These are phyloP conservation scores for Oryctes rhinoceros DNA, from an alignment of 1,140 invertebrate species.

Conservation along the genomic window DNA sequence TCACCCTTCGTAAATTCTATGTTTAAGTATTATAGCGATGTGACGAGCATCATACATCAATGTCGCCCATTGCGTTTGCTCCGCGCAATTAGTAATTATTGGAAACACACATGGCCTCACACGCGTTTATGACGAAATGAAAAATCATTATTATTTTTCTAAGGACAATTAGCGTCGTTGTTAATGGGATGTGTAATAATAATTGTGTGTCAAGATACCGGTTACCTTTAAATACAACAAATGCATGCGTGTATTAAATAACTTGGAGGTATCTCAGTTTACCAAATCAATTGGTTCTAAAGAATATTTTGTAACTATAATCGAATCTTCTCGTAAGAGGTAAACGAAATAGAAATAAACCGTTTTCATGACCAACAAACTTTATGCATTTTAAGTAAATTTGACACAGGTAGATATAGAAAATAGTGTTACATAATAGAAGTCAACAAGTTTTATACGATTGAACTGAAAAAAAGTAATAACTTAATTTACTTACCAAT, in stretches of 20 bases:
- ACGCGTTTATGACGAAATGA: background rate
- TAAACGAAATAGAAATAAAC: background rate
- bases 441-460: too few species aligned
- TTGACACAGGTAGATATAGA: background rate
- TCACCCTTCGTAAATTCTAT: too few species aligned
- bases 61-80: too few species aligned
- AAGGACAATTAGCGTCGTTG: background rate
- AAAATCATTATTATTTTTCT: conserved; percentile 3
- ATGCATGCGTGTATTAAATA: background rate
- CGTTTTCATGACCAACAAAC: background rate
- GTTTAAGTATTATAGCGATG: background rate
- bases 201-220: background rate
- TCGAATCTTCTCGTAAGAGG: too few species aligned
- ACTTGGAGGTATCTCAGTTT: background rate
- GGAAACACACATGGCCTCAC: background rate
- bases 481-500: too few species aligned
- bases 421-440: background rate
- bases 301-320: too few species aligned
- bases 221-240: background rate
- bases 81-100: background rate
- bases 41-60: background rate
- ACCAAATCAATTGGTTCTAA: too few species aligned
- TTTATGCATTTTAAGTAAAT: background rate
- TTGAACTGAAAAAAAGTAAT: too few species aligned
- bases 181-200: background rate